Evolutionary conservation across 35 echinoderm and acorn worm species (phyloP).

Genomic region (Apostichopus californicus): DNA sequence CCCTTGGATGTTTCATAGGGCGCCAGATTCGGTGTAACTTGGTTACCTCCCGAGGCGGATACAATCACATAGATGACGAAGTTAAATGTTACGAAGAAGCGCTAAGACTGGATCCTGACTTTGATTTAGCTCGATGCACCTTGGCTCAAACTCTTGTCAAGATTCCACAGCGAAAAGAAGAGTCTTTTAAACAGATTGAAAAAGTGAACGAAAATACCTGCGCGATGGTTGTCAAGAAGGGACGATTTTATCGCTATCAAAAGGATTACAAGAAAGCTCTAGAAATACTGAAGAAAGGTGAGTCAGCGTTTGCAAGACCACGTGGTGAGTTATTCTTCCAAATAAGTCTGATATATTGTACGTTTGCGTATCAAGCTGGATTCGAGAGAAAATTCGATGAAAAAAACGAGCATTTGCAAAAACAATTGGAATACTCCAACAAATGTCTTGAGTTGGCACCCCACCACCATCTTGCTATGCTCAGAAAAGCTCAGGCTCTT

Average conservation of each 20-base stretch:
- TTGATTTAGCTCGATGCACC: slow-evolving; percentile 11
- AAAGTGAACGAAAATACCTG: not conserved
- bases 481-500: not conserved
- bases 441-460: slow-evolving; percentile 3
- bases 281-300: not conserved
- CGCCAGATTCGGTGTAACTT: not conserved
- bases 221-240: slow-evolving; percentile 26
- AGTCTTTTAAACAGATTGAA: not conserved
- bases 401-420: not conserved
- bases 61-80: slow-evolving; percentile 23
- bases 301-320: slow-evolving; percentile 3
- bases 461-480: not conserved
- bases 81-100: slow-evolving; percentile 36
- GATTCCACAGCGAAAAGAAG: not conserved
- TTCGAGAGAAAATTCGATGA: not conserved
- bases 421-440: not conserved
- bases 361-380: not conserved
- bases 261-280: not conserved
- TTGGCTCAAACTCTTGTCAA: slow-evolving; percentile 3
- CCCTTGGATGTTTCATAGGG: slow-evolving; percentile 18
- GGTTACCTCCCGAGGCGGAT: not conserved
- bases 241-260: slow-evolving; percentile 17
- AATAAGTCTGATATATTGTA: not conserved
- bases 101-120: not conserved
- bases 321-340: not conserved